Percentiles rank a stretch among this genome's conserved stretches.
phyloP scores from a whole-genome alignment of 2,888 invertebrate species.

The Latrodectus hesperus region DNA sequence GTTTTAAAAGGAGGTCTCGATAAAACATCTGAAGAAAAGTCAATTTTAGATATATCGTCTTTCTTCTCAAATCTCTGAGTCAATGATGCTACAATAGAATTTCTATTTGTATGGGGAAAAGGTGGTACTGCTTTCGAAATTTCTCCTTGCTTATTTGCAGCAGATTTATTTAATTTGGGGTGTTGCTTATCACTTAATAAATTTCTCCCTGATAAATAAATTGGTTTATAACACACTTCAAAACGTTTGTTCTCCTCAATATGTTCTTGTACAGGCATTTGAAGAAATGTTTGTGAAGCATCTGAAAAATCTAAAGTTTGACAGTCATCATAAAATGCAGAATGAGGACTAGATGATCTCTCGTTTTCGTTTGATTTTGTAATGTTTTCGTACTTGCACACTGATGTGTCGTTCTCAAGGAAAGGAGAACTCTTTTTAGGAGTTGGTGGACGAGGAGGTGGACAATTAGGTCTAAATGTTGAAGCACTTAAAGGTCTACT shows the following conservation, averaged over 20 bases:
- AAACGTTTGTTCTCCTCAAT: neutral
- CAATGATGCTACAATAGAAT: slow-evolving; percentile 84
- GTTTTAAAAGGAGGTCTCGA: slow-evolving; percentile 61
- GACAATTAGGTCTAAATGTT: slow-evolving; percentile 83
- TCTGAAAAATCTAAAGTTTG: slow-evolving; percentile 64
- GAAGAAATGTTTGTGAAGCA: slow-evolving; percentile 59
- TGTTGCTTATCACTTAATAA: slow-evolving; percentile 5
- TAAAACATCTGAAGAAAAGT: slow-evolving; percentile 7
- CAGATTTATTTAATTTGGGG: slow-evolving; percentile 8
- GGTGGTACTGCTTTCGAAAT: slow-evolving; percentile 32
- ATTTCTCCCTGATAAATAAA: neutral
- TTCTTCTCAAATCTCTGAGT: slow-evolving; percentile 85
- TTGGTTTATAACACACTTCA: too few relatives aligned
- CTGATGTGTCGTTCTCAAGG: slow-evolving; percentile 9
- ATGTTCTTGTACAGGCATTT: slow-evolving; percentile 27
- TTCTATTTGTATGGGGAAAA: slow-evolving; percentile 74
- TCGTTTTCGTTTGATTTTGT: slow-evolving; percentile 29
- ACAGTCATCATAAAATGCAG: slow-evolving; percentile 58
- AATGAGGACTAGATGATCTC: slow-evolving; percentile 44
- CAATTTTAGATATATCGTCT: slow-evolving; percentile 12
- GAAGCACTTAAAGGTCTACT: slow-evolving; percentile 84
- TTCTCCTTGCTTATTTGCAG: neutral
- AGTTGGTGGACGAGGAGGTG: slow-evolving; percentile 75
- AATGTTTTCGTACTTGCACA: slow-evolving; percentile 33
- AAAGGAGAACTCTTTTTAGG: slow-evolving; percentile 70